phyloP scores from a whole-genome alignment of 2,888 invertebrate species.

The Zonitis immaculata region DNA sequence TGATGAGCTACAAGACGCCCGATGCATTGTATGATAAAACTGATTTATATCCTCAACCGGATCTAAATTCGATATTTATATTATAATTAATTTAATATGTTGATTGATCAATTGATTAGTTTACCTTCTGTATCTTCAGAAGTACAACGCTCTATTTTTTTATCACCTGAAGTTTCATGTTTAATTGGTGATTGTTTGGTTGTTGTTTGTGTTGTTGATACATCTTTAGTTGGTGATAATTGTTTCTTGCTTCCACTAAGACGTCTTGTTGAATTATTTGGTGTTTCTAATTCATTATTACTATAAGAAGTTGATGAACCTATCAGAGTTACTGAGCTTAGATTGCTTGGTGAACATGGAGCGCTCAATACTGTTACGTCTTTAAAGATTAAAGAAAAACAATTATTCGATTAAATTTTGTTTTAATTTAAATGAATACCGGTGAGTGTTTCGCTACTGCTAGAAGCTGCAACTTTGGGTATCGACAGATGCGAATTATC shows the following conservation, averaged over 20 bases:
- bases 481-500: conserved; percentile 63
- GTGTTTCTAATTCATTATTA: conserved; percentile 30
- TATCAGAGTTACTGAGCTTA: conserved; percentile 68
- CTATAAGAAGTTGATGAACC: too few species aligned
- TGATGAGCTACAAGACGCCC: conserved; percentile 42
- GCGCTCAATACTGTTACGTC: conserved; percentile 52
- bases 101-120: background rate
- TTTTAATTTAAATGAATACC: conserved; percentile 46
- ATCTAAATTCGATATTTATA: conserved; percentile 2
- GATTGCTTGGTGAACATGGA: conserved; percentile 68
- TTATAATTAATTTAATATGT: too few species aligned
- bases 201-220: conserved; percentile 5
- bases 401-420: background rate
- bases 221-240: conserved; percentile 21
- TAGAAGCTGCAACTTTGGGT: conserved; percentile 69
- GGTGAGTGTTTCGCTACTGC: conserved; percentile 73
- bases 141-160: conserved; percentile 27
- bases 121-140: conserved; percentile 35
- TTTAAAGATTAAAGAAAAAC: conserved; percentile 30
- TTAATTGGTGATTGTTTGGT: conserved; percentile 7
- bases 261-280: conserved; percentile 25
- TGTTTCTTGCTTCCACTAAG: conserved; percentile 16
- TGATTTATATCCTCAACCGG: conserved; percentile 28
- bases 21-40: conserved; percentile 35
- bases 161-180: conserved; percentile 10